phyloP scores from a whole-genome alignment of 2,113 vertebrate species.

The Pleuronectes platessa region DNA sequence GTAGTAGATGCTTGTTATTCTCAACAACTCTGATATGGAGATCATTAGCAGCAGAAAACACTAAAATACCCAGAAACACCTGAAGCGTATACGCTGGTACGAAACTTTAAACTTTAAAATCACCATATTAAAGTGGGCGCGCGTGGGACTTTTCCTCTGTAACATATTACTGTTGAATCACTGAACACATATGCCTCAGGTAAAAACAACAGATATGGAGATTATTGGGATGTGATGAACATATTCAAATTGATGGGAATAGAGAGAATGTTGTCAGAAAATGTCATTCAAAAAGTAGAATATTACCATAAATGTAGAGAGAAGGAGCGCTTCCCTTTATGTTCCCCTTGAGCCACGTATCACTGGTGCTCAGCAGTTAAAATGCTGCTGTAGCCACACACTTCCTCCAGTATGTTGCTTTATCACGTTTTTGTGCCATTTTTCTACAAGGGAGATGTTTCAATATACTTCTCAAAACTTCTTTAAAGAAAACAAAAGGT shows the following conservation, averaged over 20 bases:
- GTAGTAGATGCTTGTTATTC: slow-evolving; percentile 73
- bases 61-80: slow-evolving; percentile 60
- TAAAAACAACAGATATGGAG: slow-evolving; percentile 48
- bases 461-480: not conserved
- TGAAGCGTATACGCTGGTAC: slow-evolving; percentile 51
- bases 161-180: slow-evolving; percentile 42
- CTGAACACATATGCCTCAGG: slow-evolving; percentile 32
- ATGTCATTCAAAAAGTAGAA: slow-evolving; percentile 29
- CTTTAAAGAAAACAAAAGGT: not conserved
- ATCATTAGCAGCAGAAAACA: slow-evolving; percentile 74
- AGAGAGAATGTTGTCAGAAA: not conserved
- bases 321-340: not conserved
- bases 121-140: slow-evolving; percentile 62
- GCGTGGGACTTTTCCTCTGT: slow-evolving; percentile 37
- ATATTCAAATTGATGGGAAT: slow-evolving; percentile 7
- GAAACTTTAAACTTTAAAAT: slow-evolving; percentile 62
- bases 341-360: not conserved
- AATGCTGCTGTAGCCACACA: not conserved
- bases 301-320: not conserved
- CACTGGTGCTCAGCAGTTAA: not conserved
- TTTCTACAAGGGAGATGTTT: not conserved
- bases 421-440: not conserved
- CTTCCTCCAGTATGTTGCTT: not conserved
- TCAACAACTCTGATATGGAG: slow-evolving; percentile 73
- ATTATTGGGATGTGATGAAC: slow-evolving; percentile 19